Base-by-base conservation (phyloP, 2,888 invertebrate species). In the Aleiodes alternator region DNA sequence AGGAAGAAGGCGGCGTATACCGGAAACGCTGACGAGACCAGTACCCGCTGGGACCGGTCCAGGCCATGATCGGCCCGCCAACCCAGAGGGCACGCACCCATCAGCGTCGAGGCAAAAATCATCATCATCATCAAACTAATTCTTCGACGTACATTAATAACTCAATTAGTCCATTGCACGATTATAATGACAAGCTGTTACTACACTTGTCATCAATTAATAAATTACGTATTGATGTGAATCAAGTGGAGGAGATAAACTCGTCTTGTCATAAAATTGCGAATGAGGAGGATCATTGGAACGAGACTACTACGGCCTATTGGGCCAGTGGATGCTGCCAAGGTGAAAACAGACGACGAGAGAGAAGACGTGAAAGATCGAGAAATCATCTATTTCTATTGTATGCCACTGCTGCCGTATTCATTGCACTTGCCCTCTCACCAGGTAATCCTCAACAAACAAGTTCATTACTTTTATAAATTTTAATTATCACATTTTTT, bases 1-100 rank as follows among this genome's bases (percentile, higher is more conserved):
- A 82, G 82, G 79, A 78, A 79, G 79, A 79, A 75, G 75, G 72
- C 53, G 71, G 80, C 51, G 69, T 76, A 79, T 78, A 82, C 78
- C 84, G 84, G 83, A 85, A 83, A 84, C 88, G 87, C 87, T 88
- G 87, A 88, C 88, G 87, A 84, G 87, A 82, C 82, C 83, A 82
- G 86, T 84, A 83, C 83, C 84, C 84, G 83, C 83, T 83, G 87
- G 87, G 84, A 84, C 82, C 83, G 81, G 79, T 80, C 80, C 84
- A 83, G 82, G 85, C 83, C 83, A 84, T 82, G 82, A 81, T 80
- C 82, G 82, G 80, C 78, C 79, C 80, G 77, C 77, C 76, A 75
- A 78, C 73, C 76, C 76, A 77, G 75, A 80, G 80, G 80, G 81
- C 79, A 78, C 79, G 69, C 75, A 77, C 74, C 77, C 77, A 74